Percentiles rank a stretch among this genome's conserved stretches.
These are phyloP conservation scores for Escarpia spicata DNA, from an alignment of 2,888 invertebrate species.

Conservation along the genomic window DNA sequence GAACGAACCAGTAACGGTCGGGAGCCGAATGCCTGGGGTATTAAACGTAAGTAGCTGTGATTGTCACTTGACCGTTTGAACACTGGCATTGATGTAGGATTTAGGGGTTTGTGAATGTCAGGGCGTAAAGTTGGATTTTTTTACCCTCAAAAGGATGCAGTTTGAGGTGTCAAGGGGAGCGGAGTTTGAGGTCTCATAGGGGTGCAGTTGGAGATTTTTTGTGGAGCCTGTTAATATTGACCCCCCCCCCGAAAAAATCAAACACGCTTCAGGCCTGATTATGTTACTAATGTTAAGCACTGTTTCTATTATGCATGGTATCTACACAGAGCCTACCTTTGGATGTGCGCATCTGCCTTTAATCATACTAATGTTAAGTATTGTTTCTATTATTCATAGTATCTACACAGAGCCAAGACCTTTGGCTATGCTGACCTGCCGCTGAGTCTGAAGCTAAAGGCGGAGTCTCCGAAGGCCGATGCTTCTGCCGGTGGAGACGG, in stretches of 20 bases:
- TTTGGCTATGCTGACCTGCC: not conserved
- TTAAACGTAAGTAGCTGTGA: not conserved
- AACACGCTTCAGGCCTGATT: too few species aligned
- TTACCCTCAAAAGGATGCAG: too few species aligned
- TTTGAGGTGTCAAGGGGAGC: too few species aligned
- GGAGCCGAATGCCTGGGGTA: not conserved
- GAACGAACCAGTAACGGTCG: not conserved
- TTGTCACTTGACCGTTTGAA: not conserved
- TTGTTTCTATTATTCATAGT: not conserved
- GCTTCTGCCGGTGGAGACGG: not conserved
- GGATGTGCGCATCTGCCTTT: not conserved
- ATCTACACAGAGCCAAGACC: not conserved
- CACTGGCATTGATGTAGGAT: not conserved
- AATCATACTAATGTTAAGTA: not conserved
- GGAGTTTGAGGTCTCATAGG: too few species aligned
- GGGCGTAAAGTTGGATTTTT: too few species aligned
- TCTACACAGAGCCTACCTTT: not conserved
- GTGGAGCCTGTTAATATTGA: too few species aligned
- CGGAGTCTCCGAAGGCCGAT: not conserved
- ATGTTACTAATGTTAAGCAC: too few species aligned
- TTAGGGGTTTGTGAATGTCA: too few species aligned
- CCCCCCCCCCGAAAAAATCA: too few species aligned
- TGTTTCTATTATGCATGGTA: not conserved
- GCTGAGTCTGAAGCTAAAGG: not conserved
- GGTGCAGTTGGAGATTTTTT: too few species aligned